Base-by-base conservation (phyloP, 2,888 invertebrate genomes). In the Stenoptilia bipunctidactyla region DNA sequence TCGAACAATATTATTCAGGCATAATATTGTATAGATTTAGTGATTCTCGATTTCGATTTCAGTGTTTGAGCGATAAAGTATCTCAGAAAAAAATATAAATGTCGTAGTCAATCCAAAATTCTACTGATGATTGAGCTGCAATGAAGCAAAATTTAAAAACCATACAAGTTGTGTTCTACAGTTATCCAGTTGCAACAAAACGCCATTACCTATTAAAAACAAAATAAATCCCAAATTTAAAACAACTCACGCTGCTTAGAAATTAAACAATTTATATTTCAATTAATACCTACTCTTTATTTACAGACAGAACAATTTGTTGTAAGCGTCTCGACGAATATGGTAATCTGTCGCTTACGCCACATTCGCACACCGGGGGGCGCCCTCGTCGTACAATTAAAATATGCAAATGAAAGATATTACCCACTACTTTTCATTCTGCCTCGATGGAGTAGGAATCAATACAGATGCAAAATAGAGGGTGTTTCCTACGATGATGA, bases 351-450 rank as follows among this genome's bases (percentile, higher is more conserved):
- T 57, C 61, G 63, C 74, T 70, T 69, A 70, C 63, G 64, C 65
- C 66, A 67, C 64, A 72, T 75, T 76, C 70, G 59, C 72, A 66
- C 65, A n/a, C 3, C 20, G 10, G 58, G 66, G 57, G 62, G 49
- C 58, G 52, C 63, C 62, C 61, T 58, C 56, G 60, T 66, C 65
- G 69, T 66, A 82, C 79, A 82, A 82, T 82, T 82, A 83, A 82
- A 83, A 83, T 83, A 82, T 83, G 83, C 72, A 79, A 80, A 83
- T 83, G 60, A 52, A 49, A 56, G 66, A 74, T 74, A 77, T 80
- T 70, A 74, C 72, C 66, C 67, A 79, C 76, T 76, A 79, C 74
- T 77, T 80, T 79, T 73, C 70, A 73, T 76, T 74, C 69, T 67
- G 52, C 51, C 51, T 61, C 68, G 67, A 74, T 75, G 68, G 59